A percentile compares a stretch with the other conserved stretches of the same genome.
phyloP scores from a whole-genome alignment of 2,888 invertebrate genomes.

The Macrostomum cliftonense region DNA sequence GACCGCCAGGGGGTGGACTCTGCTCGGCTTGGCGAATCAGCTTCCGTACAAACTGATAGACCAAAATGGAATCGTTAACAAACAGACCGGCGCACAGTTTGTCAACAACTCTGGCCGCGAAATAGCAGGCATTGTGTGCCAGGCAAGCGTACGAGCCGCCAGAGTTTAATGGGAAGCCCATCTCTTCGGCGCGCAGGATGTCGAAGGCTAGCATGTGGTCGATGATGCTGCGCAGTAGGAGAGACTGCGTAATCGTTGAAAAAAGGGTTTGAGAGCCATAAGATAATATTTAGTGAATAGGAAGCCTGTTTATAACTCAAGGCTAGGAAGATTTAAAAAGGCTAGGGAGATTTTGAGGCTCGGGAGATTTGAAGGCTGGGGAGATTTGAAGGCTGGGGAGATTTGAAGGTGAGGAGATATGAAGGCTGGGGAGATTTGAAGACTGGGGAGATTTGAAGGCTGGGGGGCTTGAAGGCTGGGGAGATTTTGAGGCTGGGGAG shows the following conservation, averaged over 20 bases:
- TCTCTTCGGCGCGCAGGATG: constrained; percentile 50
- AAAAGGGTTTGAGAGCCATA: too few species aligned
- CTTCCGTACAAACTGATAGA: constrained; percentile 76
- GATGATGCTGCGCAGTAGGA: constrained; percentile 69
- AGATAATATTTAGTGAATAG: too few species aligned
- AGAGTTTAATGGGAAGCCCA: constrained; percentile 45
- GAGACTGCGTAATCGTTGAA: constrained; percentile 42
- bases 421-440: too few species aligned
- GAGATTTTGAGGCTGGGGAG: too few species aligned
- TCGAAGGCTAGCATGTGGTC: constrained; percentile 81
- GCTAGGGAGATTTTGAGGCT: too few species aligned
- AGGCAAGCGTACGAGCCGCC: constrained; percentile 55
- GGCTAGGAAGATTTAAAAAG: too few species aligned
- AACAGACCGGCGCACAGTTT: constrained; percentile 74
- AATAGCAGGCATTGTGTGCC: constrained; percentile 77
- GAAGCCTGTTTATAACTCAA: too few species aligned
- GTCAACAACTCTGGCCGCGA: constrained; percentile 78
- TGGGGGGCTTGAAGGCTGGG: too few species aligned
- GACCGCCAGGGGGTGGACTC: constrained; percentile 33
- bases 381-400: too few species aligned
- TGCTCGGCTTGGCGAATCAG: constrained; percentile 75
- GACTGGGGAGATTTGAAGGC: too few species aligned
- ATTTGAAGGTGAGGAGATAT: too few species aligned
- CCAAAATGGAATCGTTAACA: constrained; percentile 75
- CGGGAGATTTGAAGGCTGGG: too few species aligned